Base-by-base conservation (phyloP, 2,797 vertebrate species). In the Chelmon rostratus region DNA sequence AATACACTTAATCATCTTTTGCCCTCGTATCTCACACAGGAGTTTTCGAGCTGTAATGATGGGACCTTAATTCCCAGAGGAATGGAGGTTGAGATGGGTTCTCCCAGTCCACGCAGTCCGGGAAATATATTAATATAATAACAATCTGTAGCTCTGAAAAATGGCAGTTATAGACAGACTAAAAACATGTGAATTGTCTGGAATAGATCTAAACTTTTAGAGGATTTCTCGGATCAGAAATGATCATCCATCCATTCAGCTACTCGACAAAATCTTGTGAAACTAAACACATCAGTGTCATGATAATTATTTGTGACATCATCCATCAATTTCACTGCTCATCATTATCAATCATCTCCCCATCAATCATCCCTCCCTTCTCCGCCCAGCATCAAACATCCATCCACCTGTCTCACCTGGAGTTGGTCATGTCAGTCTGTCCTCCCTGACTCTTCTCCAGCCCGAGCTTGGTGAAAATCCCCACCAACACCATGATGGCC, bases 381-480 rank as follows among this genome's bases (percentile, higher is more conserved):
- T 42, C 23, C 46, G 16, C 1, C 44, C 56, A 42, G 31, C 13
- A 33, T 25, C 74, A 49, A 23, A 13, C 18, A 73, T 50, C 18
- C 18, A 35, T 7, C 21, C n/a, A 73, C 54, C 16, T 2, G 53
- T 57, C 8, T 47, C 69, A 99, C 98, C 98, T 98, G 92, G 97
- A 97, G 92, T 97, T 96, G 47, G 96, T 97, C 95, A 97, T 97
- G 91, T 98, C 97, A 0, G 96, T 96, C 88, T 96, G 97, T 28
- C 97, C 94, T 74, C 96, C 96, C 62, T 96, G 97, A 66, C 96
- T 97, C 89, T 97, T 97, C 92, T 98, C 97, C 92, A 99, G 93
- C 53, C 97, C 97, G 69, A 99, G 92, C 86, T 97, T 98, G 90
- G 96, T 98, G 93, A 97, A 98, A 93, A 99, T 99, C 80, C 97